Conservation (phyloP, 2,888 invertebrate genomes). For the Mechanitis mazaeus region DNA sequence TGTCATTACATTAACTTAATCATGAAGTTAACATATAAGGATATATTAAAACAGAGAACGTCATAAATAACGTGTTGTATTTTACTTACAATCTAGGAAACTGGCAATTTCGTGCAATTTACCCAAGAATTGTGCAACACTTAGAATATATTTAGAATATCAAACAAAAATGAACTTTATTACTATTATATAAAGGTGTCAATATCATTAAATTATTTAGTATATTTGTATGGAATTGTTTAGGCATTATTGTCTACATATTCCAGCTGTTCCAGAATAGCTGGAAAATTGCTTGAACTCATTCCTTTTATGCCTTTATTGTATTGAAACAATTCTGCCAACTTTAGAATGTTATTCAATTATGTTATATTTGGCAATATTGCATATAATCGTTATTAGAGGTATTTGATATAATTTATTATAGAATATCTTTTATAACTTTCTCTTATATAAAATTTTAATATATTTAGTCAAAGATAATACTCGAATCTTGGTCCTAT, state of each 20-base stretch:
- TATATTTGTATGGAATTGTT: conserved; percentile 20
- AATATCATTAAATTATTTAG: background rate
- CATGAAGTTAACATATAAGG: background rate
- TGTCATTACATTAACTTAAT: no score
- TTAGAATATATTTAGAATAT: conserved; percentile 22
- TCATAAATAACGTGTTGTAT: conserved; percentile 10
- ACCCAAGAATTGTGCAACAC: conserved; percentile 31
- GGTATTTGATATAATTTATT: no score
- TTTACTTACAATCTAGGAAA: conserved; percentile 25
- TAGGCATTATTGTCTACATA: conserved; percentile 32
- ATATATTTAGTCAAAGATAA: no score
- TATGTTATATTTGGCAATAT: no score
- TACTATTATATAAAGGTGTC: no score
- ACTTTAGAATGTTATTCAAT: conserved; percentile 6
- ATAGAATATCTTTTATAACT: no score
- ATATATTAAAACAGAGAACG: background rate
- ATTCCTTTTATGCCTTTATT: conserved; percentile 29
- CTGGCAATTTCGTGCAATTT: conserved; percentile 38
- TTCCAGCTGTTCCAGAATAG: conserved; percentile 28
- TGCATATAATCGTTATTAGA: no score
- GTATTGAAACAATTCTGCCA: conserved; percentile 21
- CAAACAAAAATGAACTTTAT: conserved; percentile 3
- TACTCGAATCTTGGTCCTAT: no score
- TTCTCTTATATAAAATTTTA: no score
- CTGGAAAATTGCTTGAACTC: conserved; percentile 27